A percentile compares a stretch with the other conserved stretches of the same genome.
Evolutionary conservation across 2,888 invertebrate species (phyloP).

Genomic region (Noctua fimbriata): DNA sequence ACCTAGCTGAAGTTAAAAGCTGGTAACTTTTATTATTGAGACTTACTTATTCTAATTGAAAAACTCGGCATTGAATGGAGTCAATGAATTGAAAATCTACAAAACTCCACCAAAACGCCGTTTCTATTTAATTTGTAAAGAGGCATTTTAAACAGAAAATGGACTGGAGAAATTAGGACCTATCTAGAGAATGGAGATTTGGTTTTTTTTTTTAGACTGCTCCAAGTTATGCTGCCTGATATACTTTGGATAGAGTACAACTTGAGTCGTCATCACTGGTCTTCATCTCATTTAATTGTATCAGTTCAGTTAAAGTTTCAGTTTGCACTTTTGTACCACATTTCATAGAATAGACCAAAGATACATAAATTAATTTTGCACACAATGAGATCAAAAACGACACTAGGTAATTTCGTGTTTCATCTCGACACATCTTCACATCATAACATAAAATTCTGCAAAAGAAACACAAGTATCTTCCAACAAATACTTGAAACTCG

Average conservation of each 20-base stretch:
- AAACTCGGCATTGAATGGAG: not conserved
- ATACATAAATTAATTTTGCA: too few species aligned
- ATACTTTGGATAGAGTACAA: not conserved
- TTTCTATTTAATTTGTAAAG: not conserved
- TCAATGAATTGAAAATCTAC: not conserved
- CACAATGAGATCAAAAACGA: too few species aligned
- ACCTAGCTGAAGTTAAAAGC: not conserved
- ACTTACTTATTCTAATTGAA: not conserved
- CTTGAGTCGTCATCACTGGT: too few species aligned
- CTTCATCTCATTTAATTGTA: too few species aligned
- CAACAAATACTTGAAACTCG: not conserved
- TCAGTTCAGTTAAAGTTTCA: not conserved
- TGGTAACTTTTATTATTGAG: not conserved
- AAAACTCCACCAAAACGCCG: not conserved
- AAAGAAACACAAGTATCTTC: not conserved
- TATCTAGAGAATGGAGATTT: not conserved
- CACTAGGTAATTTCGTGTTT: too few species aligned
- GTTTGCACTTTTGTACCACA: too few species aligned
- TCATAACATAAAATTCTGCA: not conserved
- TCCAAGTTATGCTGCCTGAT: not conserved
- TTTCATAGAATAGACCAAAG: not conserved
- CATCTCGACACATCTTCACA: not conserved
- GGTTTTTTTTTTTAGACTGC: not conserved
- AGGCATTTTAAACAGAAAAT: not conserved
- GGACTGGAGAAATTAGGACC: not conserved